Base-by-base conservation (phyloP, 2,113 vertebrate species). In the Notarius quadriscutis region DNA sequence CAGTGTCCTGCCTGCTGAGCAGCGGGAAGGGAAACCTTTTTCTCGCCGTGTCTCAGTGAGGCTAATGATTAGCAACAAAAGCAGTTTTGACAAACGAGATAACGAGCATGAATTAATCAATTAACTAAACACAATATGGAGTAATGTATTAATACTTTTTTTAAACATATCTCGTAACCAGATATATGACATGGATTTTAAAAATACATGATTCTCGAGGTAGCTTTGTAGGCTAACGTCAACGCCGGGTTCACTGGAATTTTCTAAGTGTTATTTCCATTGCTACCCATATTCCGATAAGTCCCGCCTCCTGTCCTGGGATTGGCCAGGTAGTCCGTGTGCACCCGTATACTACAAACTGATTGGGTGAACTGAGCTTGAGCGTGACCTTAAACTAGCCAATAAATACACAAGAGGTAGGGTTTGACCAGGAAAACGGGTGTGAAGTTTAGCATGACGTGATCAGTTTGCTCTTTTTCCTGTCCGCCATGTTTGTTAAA, bases 231-330 rank as follows among this genome's bases (percentile, higher is more conserved):
- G 27, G 14, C 72, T 83, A 81, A 62, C 83, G 89, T 90, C 67
- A 86, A 90, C 90, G 91, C 94, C 94, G 94, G 94, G 92, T 94
- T 92, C 93, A 75, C 93, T 94, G 94, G 94, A 95, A 95, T 94
- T 92, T 93, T 83, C 78, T 15, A 5, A 48, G 14, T 18, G 72
- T 51, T 17, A 6, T 12, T 77, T n/a, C 48, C 57, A 8, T 10
- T 25, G 2, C 27, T 22, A 84, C 0, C 69, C 69, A 1, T 48
- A 41, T 84, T 72, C 17, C 9, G 69, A 9, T 1, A 72, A 15
- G 48, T 15, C 69, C 83, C 67, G 55, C 51, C n/a, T 74, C 7
- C 83, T 65, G 91, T 1, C 5, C 7, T 67, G 51, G 30, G 51
- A 58, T 74, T 84, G 18, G 83, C 7, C 67, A 48, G 50, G 2